phyloP scores from a whole-genome alignment of 2,797 vertebrate species.

The Darevskia mixta region DNA sequence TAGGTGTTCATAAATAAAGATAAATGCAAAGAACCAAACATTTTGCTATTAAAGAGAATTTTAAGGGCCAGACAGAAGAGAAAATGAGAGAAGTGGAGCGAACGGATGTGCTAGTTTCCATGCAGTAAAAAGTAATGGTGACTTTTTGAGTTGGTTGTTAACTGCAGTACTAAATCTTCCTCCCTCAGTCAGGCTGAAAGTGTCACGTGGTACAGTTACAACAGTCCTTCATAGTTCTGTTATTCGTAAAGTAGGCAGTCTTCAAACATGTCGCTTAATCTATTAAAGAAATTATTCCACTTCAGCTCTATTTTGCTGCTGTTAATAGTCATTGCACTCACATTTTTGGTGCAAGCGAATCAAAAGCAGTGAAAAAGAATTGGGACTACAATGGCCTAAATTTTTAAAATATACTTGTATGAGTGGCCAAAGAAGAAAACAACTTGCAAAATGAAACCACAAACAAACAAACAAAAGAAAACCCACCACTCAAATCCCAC shows the following conservation, averaged over 20 bases:
- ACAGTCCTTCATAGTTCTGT: no score
- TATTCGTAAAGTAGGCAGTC: background rate
- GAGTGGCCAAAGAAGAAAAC: background rate
- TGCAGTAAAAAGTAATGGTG: background rate
- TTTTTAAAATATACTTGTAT: background rate
- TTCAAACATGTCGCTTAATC: background rate
- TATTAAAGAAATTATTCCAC: background rate
- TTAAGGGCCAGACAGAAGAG: background rate
- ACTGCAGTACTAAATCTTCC: no score
- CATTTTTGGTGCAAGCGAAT: background rate
- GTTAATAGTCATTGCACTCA: background rate
- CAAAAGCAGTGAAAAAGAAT: background rate
- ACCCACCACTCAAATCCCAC: no score
- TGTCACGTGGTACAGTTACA: background rate
- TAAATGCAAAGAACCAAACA: background rate
- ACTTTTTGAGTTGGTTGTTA: background rate
- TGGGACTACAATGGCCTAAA: background rate
- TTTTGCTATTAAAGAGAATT: background rate
- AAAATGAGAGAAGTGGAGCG: background rate
- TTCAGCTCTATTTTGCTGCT: background rate
- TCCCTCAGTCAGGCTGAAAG: background rate
- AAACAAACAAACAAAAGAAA: background rate
- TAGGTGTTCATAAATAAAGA: background rate
- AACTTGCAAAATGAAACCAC: background rate
- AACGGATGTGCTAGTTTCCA: background rate